Base-by-base conservation (phyloP, 2,797 vertebrate species). In the Propithecus deckenii region DNA sequence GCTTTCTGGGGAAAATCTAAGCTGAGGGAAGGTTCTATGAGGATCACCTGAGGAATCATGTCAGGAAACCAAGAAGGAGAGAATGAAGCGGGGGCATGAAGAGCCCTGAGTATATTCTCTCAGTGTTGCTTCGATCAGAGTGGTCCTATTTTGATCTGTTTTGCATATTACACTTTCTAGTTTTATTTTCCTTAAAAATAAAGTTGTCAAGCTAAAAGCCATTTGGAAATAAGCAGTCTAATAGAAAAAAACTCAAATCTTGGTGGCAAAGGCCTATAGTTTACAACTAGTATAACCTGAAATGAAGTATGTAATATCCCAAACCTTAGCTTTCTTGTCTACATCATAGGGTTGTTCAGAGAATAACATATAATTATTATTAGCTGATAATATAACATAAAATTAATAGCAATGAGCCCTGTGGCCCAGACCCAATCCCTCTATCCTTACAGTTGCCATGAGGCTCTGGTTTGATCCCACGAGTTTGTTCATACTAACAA, bases 41-140 rank as follows among this genome's bases (percentile, higher is more conserved):
- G 35, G 13, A 28, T 1, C 38, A 5, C 23, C n/a, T 55, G n/a
- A 69, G 74, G 41, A 41, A 9, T 0, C 18, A 38, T 5, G 32
- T 23, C 30, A 85, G 32, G 74, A n/a, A 14, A 59, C 7, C 11
- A 7, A 57, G 38, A 20, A 38, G 52, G 10, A 75, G 28, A 14
- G 5, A 4, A 10, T 10, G 35, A 17, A 32, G 9, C 5, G 1
- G 48, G 25, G 2, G 2, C 2, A 0, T 1, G 41, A 59, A 9
- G 1, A 50, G 14, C 14, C 5, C 18, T 69, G 20, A 22, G 22
- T 32, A 8, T 59, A 3, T 28, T 52, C 23, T 25, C 46, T 61
- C 69, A 71, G 9, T 1, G 20, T 2, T 15, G 5, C 50, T 48
- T 30, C 13, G 9, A 30, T 71, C 74, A 65, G 23, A 79, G n/a